These are phyloP conservation scores for Chrysocyon brachyurus DNA, from an alignment of 2,797 vertebrate genomes.

Conservation along the genomic window DNA sequence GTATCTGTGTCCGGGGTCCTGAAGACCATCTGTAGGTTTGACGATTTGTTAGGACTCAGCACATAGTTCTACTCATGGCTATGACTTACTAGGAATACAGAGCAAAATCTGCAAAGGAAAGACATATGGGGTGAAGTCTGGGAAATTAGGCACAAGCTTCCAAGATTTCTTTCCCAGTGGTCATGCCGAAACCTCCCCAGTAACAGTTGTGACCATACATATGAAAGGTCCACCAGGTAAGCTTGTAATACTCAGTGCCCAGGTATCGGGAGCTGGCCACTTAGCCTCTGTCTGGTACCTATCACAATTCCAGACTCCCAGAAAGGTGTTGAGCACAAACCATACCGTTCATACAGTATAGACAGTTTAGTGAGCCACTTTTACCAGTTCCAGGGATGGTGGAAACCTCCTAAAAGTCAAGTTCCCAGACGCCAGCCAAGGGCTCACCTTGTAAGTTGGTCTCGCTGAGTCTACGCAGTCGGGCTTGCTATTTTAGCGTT, in stretches of 20 bases:
- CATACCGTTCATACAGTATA: neutral
- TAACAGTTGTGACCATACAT: neutral
- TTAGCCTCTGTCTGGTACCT: neutral
- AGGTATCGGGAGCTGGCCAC: neutral
- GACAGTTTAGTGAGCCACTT: neutral
- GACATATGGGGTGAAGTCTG: neutral
- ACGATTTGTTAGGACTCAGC: neutral
- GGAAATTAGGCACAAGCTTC: neutral
- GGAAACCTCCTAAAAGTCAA: neutral
- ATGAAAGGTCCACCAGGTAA: neutral
- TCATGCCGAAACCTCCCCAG: neutral
- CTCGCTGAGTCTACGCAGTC: neutral
- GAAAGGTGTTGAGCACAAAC: neutral
- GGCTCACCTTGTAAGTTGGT: neutral
- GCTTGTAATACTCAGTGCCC: neutral
- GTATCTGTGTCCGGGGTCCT: neutral
- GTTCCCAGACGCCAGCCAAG: neutral
- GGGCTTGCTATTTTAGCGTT: neutral
- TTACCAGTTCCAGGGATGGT: neutral
- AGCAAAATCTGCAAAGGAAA: constrained; percentile 44
- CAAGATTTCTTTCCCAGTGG: neutral
- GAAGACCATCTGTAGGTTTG: neutral
- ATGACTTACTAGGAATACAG: neutral
- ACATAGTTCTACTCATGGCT: neutral
- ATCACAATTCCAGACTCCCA: neutral